A percentile compares a stretch with the other conserved stretches of the same genome.
Conservation (phyloP, 2,888 invertebrate species). For the Nasonia oneida region DNA sequence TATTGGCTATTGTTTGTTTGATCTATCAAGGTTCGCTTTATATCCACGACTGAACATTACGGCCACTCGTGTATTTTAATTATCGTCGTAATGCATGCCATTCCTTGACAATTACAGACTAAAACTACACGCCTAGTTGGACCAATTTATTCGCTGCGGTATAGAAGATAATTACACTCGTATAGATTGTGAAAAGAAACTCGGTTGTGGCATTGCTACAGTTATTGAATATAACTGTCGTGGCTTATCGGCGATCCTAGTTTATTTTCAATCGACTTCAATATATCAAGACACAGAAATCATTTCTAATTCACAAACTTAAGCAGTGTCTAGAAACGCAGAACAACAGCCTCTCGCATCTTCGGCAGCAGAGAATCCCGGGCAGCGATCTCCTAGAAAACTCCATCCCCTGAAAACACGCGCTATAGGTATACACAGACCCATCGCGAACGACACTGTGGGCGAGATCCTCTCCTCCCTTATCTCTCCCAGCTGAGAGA, state of each 20-base stretch:
- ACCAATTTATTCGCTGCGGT: neutral
- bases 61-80: neutral
- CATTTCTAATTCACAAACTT: too few species aligned
- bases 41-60: neutral
- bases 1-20: neutral
- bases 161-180: neutral
- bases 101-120: neutral
- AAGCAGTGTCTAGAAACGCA: too few species aligned
- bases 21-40: neutral
- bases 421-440: neutral
- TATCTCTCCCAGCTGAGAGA: neutral
- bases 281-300: too few species aligned
- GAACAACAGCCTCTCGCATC: neutral
- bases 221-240: too few species aligned
- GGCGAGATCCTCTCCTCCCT: neutral
- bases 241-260: too few species aligned
- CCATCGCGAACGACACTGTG: neutral
- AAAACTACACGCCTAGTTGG: neutral
- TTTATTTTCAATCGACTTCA: too few species aligned
- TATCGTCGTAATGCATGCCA: neutral
- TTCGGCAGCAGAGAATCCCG: neutral
- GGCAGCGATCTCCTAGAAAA: neutral
- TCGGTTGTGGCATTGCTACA: too few species aligned
- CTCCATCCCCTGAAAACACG: neutral
- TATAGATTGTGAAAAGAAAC: too few species aligned